A percentile compares a stretch with the other conserved stretches of the same genome.
phyloP scores from a whole-genome alignment of 37 sponge, comb jelly and placozoan species.

The Ephydatia muelleri region DNA sequence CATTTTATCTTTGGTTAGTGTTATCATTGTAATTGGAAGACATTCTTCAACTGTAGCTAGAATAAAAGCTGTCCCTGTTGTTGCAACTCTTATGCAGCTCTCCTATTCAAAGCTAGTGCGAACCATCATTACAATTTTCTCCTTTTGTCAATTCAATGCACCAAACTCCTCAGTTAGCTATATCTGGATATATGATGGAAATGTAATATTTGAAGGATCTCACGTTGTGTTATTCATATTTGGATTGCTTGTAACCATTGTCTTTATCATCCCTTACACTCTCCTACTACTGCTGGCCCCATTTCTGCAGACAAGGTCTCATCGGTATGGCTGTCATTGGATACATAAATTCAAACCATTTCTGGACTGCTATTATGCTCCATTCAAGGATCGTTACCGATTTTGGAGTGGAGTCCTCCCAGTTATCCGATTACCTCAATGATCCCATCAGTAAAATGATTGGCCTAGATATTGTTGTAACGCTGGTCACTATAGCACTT shows the following conservation, averaged over 20 bases:
- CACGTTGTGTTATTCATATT: neutral
- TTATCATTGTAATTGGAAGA: conserved; percentile 12
- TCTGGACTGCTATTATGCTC: neutral
- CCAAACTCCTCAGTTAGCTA: neutral
- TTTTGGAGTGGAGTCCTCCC: conserved; percentile 9
- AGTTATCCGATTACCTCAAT: no score
- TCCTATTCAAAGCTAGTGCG: conserved; percentile 37
- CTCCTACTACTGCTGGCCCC: neutral
- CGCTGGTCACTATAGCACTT: no score
- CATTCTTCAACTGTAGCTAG: conserved; percentile 11
- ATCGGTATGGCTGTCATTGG: neutral
- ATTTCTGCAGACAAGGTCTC: neutral
- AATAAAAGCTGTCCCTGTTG: conserved; percentile 30
- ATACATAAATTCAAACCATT: conserved; percentile 3
- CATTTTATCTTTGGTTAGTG: conserved; percentile 6
- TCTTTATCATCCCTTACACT: neutral
- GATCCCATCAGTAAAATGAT: no score
- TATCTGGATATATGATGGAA: conserved; percentile 6
- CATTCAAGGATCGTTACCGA: neutral
- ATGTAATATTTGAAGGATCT: neutral
- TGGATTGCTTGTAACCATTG: neutral
- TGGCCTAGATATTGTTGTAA: no score
- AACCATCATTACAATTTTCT: neutral
- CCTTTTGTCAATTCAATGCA: neutral
- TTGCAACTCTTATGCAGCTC: conserved; percentile 36